Percentiles rank a stretch among this genome's conserved stretches.
Conservation (phyloP, 2,888 invertebrate species). For the Erebia aethiops region DNA sequence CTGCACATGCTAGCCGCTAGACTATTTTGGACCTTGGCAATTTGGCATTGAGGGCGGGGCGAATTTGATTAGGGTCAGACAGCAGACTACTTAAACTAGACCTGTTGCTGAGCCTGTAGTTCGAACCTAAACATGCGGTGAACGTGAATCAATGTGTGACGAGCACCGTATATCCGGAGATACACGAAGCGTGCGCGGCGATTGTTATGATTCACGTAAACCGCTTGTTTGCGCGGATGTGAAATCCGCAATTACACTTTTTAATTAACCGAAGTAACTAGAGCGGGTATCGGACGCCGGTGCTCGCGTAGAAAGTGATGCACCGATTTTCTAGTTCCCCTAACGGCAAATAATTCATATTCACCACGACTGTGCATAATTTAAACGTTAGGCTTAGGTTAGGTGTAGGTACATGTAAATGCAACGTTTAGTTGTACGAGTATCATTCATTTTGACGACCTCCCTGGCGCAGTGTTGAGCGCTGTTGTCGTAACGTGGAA, state of each 20-base stretch:
- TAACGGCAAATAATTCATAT: conserved; percentile 43
- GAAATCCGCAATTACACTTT: conserved; percentile 81
- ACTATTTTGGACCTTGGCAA: too few species aligned
- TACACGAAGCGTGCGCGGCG: conserved; percentile 38
- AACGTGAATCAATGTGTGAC: conserved; percentile 71
- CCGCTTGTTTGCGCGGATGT: conserved; percentile 77
- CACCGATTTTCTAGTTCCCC: conserved; percentile 49
- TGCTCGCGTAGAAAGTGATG: conserved; percentile 77
- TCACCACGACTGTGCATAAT: conserved; percentile 30
- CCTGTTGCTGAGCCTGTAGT: not conserved
- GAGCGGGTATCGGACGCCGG: conserved; percentile 74
- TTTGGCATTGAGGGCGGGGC: too few species aligned
- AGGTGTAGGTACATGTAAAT: conserved; percentile 17
- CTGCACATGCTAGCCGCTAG: too few species aligned
- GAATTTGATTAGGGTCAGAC: too few species aligned
- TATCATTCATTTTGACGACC: not conserved
- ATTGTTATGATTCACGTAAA: conserved; percentile 77
- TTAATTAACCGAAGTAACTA: conserved; percentile 79
- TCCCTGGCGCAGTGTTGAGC: too few species aligned
- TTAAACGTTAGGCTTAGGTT: conserved; percentile 23
- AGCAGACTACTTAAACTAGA: not conserved
- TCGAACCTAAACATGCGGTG: conserved; percentile 44
- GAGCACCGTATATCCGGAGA: conserved; percentile 29
- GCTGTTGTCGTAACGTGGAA: too few species aligned
- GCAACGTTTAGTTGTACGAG: conserved; percentile 30